Percentiles rank a stretch among this genome's conserved stretches.
Conservation (phyloP, 2,888 invertebrate species). For the Lithophane leautieri region DNA sequence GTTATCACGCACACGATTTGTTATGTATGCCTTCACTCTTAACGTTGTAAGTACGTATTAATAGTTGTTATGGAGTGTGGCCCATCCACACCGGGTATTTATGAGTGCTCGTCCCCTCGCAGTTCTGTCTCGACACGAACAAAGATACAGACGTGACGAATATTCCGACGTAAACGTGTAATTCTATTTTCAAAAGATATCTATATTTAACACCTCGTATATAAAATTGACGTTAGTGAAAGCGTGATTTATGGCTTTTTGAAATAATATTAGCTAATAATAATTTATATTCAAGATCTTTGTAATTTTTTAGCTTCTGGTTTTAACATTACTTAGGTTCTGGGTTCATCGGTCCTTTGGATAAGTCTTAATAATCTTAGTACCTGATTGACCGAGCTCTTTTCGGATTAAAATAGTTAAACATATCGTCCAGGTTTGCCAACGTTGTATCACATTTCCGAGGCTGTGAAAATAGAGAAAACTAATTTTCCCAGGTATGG, state of each 20-base stretch:
- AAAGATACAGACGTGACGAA: constrained; percentile 58
- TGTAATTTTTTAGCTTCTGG: neutral
- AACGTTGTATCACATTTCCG: too few relatives aligned
- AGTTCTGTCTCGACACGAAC: constrained; percentile 42
- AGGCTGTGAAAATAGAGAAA: too few relatives aligned
- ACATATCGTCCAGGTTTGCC: too few relatives aligned
- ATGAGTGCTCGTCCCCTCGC: constrained; percentile 52
- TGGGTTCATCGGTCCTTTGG: neutral
- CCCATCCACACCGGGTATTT: constrained; percentile 51
- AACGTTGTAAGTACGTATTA: constrained; percentile 35
- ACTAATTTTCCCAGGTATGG: too few relatives aligned
- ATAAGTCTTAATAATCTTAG: neutral
- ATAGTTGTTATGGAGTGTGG: constrained; percentile 36
- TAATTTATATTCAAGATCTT: neutral
- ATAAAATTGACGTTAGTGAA: constrained; percentile 24
- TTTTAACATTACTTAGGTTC: neutral
- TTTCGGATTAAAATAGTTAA: too few relatives aligned
- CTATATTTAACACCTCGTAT: constrained; percentile 43
- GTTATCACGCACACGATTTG: constrained; percentile 24
- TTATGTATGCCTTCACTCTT: constrained; percentile 24
- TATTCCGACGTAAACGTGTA: constrained; percentile 37
- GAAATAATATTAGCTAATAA: neutral
- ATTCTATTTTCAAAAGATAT: constrained; percentile 56
- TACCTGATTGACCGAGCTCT: too few relatives aligned
- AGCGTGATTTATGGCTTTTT: constrained; percentile 26